Conservation (phyloP, 2,113 vertebrate species). For the Dipodomys merriami region DNA sequence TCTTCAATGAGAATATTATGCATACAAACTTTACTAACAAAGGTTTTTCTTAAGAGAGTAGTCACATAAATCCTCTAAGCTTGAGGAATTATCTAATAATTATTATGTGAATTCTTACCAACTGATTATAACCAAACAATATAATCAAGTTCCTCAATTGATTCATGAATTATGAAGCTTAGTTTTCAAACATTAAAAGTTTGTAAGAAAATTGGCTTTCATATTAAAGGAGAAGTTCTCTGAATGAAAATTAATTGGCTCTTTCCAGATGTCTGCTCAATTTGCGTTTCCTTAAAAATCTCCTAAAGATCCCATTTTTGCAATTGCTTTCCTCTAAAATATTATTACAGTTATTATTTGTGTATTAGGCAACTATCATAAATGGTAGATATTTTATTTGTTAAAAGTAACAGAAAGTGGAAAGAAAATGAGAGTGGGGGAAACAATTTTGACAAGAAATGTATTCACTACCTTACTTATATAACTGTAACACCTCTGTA, state of each 20-base stretch:
- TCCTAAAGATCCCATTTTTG: background rate
- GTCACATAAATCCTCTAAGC: background rate
- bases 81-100: constrained; percentile 25
- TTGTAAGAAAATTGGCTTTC: constrained; percentile 51
- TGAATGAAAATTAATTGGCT: constrained; percentile 33
- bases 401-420: background rate
- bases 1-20: background rate
- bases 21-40: background rate
- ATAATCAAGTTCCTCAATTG: background rate
- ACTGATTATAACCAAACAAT: background rate
- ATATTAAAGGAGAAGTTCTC: background rate
- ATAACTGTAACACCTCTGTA: no score
- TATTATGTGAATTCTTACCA: background rate
- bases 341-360: background rate
- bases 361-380: background rate
- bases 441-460: no score
- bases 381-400: background rate
- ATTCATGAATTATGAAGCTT: constrained; percentile 34
- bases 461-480: no score
- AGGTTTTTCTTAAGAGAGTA: background rate
- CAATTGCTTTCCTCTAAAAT: background rate
- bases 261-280: background rate
- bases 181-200: background rate
- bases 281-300: background rate
- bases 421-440: no score